A percentile compares a stretch with the other conserved stretches of the same genome.
These are phyloP conservation scores for Parapristionchus giblindavisi DNA, from an alignment of 2,888 invertebrate species.

Conservation along the genomic window DNA sequence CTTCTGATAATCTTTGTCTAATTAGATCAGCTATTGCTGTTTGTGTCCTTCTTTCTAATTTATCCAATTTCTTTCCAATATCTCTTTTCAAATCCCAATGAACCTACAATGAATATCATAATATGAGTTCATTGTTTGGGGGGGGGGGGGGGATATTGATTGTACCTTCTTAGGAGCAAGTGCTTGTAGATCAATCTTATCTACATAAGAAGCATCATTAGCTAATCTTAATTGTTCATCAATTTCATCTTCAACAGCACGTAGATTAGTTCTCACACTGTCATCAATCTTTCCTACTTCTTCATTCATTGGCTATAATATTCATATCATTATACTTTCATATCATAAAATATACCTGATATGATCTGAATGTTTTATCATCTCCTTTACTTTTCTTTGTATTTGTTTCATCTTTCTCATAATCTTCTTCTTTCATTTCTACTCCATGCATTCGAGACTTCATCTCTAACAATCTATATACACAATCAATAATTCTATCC, in stretches of 20 bases:
- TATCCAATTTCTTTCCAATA: constrained; percentile 19
- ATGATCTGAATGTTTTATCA: constrained; percentile 27
- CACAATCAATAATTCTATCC: no score
- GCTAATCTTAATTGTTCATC: constrained; percentile 24
- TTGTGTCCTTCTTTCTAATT: constrained; percentile 30
- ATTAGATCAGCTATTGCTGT: constrained; percentile 26
- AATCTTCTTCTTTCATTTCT: constrained; percentile 34
- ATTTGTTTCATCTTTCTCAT: background rate
- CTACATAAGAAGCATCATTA: constrained; percentile 5
- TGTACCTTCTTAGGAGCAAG: constrained; percentile 29
- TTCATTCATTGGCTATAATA: background rate
- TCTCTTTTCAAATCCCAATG: constrained; percentile 36
- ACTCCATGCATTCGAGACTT: constrained; percentile 30
- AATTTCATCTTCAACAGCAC: constrained; percentile 31
- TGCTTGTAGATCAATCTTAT: constrained; percentile 25
- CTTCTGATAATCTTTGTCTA: constrained; percentile 26
- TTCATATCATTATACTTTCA: background rate
- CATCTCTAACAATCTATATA: constrained; percentile 32
- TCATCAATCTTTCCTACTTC: background rate
- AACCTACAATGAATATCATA: background rate
- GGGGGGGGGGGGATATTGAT: background rate
- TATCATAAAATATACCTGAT: constrained; percentile 1
- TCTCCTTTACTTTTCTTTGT: constrained; percentile 27
- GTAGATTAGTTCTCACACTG: constrained; percentile 6
- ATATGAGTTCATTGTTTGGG: background rate